Evolutionary conservation across 2,888 invertebrate species (phyloP), one percentile per base, ranked within the genome.

Genomic region (Cantharis lateralis): DNA sequence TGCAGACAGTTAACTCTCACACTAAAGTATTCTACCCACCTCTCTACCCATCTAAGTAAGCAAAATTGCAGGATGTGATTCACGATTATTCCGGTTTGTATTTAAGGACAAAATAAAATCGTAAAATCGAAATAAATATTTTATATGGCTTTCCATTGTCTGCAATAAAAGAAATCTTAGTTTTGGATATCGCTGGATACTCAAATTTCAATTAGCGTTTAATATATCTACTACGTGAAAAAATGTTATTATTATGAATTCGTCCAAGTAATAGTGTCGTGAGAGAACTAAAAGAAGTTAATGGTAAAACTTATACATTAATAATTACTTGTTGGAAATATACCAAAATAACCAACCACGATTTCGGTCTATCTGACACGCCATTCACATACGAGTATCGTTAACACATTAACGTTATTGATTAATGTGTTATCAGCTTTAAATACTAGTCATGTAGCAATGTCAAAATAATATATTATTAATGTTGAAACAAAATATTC

Each of bases 401-500:
- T 61, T 26, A 62, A 70, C 62, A 70, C 70, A 70, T 70, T 48
- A 62, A 62, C 62, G 15, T 70, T 70, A 70, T 70, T 62, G 70
- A 70, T 70, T 70, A 70, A 70, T 70, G 62, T 70, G 62, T 70
- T 70, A 70, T 70, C 70, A 62, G 70, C 62, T 70, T 24, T 70
- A 70, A 70, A 70, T 62, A 62, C 70, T 24, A 24, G 70, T 70
- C 70, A 62, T 70, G 26, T 62, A 62, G 20, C 62, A 62, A 61
- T 70, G 70, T 70, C 62, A 10, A n/a, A 10, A 62, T 70, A 70
- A 70, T 69, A 70, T 62, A 28, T 68, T 48, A 76, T 73, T 73
- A 62, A 32, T 28, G 71, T 68, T 63, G 70, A 73, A 66, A 69
- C 64, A 70, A 70, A 48, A 48, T 48, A 48, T 48, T n/a, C n/a